phyloP scores from a whole-genome alignment of 37 sponge, comb jelly and placozoan species.

The Ianthella basta region DNA sequence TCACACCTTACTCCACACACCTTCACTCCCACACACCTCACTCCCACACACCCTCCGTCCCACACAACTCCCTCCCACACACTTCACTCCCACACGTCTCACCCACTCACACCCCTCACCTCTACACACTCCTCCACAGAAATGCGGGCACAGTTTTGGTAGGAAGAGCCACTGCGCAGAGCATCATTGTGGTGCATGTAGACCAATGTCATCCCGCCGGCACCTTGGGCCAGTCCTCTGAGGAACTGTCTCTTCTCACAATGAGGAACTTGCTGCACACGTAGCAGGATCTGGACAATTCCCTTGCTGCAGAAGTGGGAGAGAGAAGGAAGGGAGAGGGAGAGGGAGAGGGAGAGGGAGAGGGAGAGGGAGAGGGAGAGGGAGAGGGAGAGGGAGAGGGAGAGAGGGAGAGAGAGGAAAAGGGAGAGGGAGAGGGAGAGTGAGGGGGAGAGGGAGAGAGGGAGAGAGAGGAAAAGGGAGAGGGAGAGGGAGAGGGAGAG shows the following conservation, averaged over 20 bases:
- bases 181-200: conserved; percentile 64
- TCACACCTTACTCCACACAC: too few relatives aligned
- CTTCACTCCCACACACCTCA: too few relatives aligned
- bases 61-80: too few relatives aligned
- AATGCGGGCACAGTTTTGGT: conserved; percentile 40
- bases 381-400: conserved; percentile 29
- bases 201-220: conserved; percentile 38
- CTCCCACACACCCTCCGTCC: too few relatives aligned
- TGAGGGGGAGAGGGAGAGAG: neutral
- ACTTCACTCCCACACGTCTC: too few relatives aligned
- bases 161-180: conserved; percentile 49
- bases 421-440: conserved; percentile 20
- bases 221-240: conserved; percentile 28
- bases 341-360: neutral
- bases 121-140: conserved; percentile 10
- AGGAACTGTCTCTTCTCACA: conserved; percentile 20
- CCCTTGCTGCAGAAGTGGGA: conserved; percentile 21
- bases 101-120: neutral
- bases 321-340: neutral
- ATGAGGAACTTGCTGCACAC: conserved; percentile 21
- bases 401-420: neutral
- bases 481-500: conserved; percentile 13
- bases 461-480: neutral
- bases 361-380: too few relatives aligned
- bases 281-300: conserved; percentile 21